Evolutionary conservation across 2,113 vertebrate genomes (phyloP).

Genomic region (Larimichthys polyactis): DNA sequence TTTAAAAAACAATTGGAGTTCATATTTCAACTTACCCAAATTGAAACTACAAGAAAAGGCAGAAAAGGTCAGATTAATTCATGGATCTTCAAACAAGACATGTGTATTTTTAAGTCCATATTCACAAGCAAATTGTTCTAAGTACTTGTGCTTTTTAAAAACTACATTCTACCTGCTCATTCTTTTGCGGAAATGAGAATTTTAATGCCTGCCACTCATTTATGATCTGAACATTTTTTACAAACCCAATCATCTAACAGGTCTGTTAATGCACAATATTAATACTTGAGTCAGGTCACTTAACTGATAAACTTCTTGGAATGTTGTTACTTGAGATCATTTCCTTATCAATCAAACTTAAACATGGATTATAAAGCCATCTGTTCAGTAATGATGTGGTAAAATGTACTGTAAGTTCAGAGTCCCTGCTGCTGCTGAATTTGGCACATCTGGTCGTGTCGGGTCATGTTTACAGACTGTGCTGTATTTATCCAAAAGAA

Average conservation of each 20-base stretch:
- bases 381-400: background rate
- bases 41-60: conserved; percentile 18
- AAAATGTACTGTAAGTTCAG: background rate
- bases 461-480: background rate
- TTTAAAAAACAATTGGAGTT: background rate
- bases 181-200: background rate
- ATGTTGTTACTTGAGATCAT: background rate
- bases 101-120: background rate
- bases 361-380: background rate
- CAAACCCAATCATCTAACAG: background rate
- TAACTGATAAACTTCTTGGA: background rate
- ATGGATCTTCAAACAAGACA: background rate
- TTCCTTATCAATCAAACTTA: background rate
- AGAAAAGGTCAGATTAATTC: background rate
- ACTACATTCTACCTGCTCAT: background rate
- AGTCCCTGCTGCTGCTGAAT: no score
- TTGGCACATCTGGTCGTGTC: background rate
- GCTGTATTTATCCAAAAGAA: background rate
- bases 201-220: background rate
- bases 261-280: conserved; percentile 1
- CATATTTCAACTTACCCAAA: conserved; percentile 15
- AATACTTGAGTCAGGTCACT: background rate
- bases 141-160: background rate
- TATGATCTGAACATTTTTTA: background rate
- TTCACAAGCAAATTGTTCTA: background rate